Evolutionary conservation across 2,113 vertebrate genomes (phyloP).

Genomic region (Trochalopteron elliotii): DNA sequence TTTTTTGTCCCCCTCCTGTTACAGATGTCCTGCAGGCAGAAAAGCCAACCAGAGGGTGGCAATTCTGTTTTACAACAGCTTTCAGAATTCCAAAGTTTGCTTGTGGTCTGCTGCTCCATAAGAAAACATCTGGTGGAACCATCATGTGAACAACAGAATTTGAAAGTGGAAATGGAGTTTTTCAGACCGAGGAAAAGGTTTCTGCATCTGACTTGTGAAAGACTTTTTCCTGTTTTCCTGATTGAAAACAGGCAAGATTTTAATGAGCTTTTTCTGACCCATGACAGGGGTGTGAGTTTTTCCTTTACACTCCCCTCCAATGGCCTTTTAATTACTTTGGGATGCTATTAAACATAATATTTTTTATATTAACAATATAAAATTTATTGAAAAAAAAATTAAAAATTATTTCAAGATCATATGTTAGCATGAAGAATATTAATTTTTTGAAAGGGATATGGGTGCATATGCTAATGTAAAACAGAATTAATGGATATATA

Average conservation of each 20-base stretch:
- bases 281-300: neutral
- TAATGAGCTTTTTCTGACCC: neutral
- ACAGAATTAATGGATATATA: neutral
- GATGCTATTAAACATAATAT: neutral
- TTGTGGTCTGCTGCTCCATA: neutral
- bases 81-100: neutral
- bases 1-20: neutral
- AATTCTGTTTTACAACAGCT: neutral
- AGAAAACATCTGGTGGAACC: neutral
- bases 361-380: neutral
- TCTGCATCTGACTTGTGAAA: neutral
- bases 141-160: neutral
- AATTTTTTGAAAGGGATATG: neutral
- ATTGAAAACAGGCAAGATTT: neutral
- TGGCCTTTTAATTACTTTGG: neutral
- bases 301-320: neutral
- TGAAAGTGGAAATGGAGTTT: neutral
- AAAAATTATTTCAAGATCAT: neutral
- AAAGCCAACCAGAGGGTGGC: neutral
- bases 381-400: neutral
- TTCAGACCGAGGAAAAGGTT: neutral
- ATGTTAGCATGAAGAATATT: neutral
- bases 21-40: accelerated
- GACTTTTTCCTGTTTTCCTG: neutral
- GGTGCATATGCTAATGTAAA: neutral